Conservation (phyloP, 1,140 invertebrate genomes). For the Drosophila ironensis region DNA sequence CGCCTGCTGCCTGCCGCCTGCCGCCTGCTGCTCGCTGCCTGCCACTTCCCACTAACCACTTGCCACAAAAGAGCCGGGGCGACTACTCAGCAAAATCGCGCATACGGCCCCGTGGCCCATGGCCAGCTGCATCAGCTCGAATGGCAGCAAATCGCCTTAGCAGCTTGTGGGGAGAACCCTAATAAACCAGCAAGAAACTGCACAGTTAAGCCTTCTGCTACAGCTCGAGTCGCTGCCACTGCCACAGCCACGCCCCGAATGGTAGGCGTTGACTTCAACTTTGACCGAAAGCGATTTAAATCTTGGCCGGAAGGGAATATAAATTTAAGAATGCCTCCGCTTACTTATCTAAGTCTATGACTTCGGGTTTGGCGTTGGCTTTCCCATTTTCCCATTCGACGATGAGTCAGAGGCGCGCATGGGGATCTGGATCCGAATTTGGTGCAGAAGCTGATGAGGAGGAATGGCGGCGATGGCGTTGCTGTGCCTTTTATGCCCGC, state of each 20-base stretch:
- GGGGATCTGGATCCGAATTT: too few relatives aligned
- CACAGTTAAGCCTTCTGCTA: constrained; percentile 65
- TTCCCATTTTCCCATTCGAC: constrained; percentile 21
- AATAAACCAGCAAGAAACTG: constrained; percentile 71
- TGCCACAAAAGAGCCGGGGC: constrained; percentile 26
- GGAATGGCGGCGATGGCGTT: neutral
- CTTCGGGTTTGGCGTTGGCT: constrained; percentile 47
- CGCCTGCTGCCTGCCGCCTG: neutral
- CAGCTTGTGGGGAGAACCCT: constrained; percentile 61
- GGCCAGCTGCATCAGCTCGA: constrained; percentile 39
- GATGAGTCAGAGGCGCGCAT: constrained; percentile 47
- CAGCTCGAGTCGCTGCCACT: neutral
- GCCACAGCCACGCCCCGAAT: constrained; percentile 1
- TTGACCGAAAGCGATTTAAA: constrained; percentile 39
- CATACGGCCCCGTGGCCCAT: constrained; percentile 62
- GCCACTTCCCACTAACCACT: constrained; percentile 3
- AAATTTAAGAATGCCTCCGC: constrained; percentile 42
- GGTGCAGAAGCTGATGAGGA: neutral
- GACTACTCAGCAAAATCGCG: constrained; percentile 58
- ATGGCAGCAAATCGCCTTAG: constrained; percentile 64
- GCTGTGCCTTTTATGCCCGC: constrained; percentile 49
- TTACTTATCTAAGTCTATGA: constrained; percentile 45
- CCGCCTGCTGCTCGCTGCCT: neutral
- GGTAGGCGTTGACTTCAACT: constrained; percentile 43
- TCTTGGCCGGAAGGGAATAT: constrained; percentile 32